Evolutionary conservation across 2,113 vertebrate species (phyloP).

Genomic region (Hyla sarda): DNA sequence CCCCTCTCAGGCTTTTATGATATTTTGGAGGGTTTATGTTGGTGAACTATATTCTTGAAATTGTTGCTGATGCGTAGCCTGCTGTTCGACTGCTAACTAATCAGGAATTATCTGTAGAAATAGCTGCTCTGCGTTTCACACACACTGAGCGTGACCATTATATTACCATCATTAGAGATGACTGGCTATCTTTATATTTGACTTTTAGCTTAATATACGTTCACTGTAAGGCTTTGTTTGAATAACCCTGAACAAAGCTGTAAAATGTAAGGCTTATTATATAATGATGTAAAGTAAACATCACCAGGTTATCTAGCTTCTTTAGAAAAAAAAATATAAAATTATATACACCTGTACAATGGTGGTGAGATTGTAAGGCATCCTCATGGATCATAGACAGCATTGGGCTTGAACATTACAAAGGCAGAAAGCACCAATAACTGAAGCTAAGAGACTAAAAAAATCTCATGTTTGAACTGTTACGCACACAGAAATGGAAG

Average conservation of each 20-base stretch:
- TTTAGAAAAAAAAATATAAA: not conserved
- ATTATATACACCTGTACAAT: not conserved
- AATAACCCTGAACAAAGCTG: not conserved
- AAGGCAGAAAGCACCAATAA: not conserved
- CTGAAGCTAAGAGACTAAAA: not conserved
- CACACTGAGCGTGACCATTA: constrained; percentile 24
- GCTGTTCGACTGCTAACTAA: constrained; percentile 33
- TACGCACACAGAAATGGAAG: not conserved
- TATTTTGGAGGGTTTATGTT: constrained; percentile 12
- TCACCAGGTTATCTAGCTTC: not conserved
- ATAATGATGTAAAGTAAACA: not conserved
- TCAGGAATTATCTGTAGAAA: constrained; percentile 22
- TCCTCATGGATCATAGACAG: not conserved
- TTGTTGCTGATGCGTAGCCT: constrained; percentile 26
- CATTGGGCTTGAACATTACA: not conserved
- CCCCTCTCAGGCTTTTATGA: not conserved
- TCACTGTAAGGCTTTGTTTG: not conserved
- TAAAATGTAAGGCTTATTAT: not conserved
- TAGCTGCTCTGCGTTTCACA: not conserved
- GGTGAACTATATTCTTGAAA: constrained; percentile 19
- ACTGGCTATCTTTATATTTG: constrained; percentile 2
- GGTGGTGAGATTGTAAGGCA: not conserved
- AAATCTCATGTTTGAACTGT: not conserved
- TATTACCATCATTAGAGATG: not conserved
- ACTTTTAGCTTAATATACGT: not conserved